Base-by-base conservation (phyloP, 2,113 vertebrate genomes). In the Eclectus roratus region DNA sequence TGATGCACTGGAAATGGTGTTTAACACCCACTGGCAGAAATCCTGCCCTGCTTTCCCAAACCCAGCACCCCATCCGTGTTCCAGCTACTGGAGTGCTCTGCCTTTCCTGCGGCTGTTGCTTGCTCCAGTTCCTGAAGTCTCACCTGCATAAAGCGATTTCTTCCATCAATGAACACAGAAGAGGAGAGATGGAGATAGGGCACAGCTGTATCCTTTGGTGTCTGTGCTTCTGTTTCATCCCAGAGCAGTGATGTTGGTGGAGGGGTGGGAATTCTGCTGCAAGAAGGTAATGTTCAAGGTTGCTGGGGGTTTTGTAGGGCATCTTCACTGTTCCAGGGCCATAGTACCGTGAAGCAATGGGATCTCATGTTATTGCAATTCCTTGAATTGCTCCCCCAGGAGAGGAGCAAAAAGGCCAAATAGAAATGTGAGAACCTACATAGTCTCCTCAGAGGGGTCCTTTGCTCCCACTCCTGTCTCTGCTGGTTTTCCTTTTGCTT, bases 121-220 rank as follows among this genome's bases (percentile, higher is more conserved):
- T 79, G 74, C 64, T 73, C 63, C 46, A 60, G 58, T 65, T 95
- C 85, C 69, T 76, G 41, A 61, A 81, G 70, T 23, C 73, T 92
- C 53, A 85, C 83, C 92, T 94, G 88, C 85, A 93, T 79, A 46
- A 92, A 89, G 44, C 1, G 9, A 79, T 96, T 92, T 85, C 35
- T 79, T 79, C 88, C 85, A 9, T 43, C 64, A 28, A 4, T 55
- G 76, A 68, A 10, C 60, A 44, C 50, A 17, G 39, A 17, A 60
- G 71, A 63, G 65, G 46, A 44, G 63, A 53, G 80, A 47, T 68
- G n/a, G 72, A 71, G 43, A 9, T 17, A 39, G 41, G 55, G 76
- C 69, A 23, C 79, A 37, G 64, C 82, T 84, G 39, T 8, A 28
- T 33, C 10, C 68, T 66, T 68, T 10, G 25, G 18, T 28, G 10